Evolutionary conservation across 2,113 vertebrate species (phyloP).

Genomic region (Atherinomorus stipes): DNA sequence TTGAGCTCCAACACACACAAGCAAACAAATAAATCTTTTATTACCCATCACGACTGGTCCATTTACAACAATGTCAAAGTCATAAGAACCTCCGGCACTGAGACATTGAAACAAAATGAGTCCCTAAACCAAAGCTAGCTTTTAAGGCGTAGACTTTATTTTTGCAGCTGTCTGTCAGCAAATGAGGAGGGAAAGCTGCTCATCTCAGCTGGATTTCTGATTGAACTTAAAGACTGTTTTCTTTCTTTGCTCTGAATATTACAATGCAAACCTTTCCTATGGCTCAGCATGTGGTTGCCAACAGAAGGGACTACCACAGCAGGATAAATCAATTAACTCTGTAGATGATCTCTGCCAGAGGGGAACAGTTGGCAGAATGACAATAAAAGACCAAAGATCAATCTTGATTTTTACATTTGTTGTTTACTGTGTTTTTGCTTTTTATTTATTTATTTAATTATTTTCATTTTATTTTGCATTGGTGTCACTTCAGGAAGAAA

Average conservation of each 20-base stretch:
- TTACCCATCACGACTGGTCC: background rate
- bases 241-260: slow-evolving; percentile 31
- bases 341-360: slow-evolving; percentile 54
- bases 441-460: slow-evolving; percentile 7
- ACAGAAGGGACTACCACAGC: slow-evolving; percentile 49
- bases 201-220: slow-evolving; percentile 37
- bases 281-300: slow-evolving; percentile 54
- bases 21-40: too few relatives aligned
- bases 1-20: too few relatives aligned
- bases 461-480: too few relatives aligned
- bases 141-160: slow-evolving; percentile 8
- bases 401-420: slow-evolving; percentile 35
- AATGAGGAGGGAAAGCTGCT: background rate
- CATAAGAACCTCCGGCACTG: background rate
- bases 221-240: slow-evolving; percentile 50
- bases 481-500: slow-evolving; percentile 15
- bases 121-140: too few relatives aligned
- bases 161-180: background rate
- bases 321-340: slow-evolving; percentile 69
- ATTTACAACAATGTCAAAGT: slow-evolving; percentile 7
- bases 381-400: slow-evolving; percentile 56
- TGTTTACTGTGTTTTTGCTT: slow-evolving; percentile 6
- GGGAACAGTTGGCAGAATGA: slow-evolving; percentile 37
- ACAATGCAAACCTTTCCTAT: slow-evolving; percentile 48
- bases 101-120: too few relatives aligned